Percentiles rank a stretch among this genome's conserved stretches.
Conservation (phyloP, 2,888 invertebrate genomes). For the Germaria angustata region DNA sequence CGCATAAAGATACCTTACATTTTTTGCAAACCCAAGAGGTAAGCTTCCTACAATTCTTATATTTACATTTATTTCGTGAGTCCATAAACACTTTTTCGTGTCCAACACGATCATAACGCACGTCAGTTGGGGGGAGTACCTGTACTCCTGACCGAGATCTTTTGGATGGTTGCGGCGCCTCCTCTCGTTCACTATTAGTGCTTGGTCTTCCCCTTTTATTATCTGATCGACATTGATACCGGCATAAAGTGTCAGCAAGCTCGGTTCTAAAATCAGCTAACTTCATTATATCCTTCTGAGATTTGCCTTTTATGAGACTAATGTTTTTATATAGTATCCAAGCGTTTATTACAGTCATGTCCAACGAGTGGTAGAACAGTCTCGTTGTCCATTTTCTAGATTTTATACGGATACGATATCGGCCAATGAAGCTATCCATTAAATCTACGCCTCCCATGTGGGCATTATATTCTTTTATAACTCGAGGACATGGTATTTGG, state of each 20-base stretch:
- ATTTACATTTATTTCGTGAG: too few species aligned
- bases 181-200: too few species aligned
- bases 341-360: not conserved
- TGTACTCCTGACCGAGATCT: too few species aligned
- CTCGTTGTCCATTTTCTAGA: not conserved
- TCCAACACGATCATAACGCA: too few species aligned
- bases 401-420: not conserved
- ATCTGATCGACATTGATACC: not conserved
- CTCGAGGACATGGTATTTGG: too few species aligned
- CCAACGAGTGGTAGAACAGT: not conserved
- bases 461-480: too few species aligned
- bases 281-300: not conserved
- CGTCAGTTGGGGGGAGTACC: too few species aligned
- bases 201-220: not conserved
- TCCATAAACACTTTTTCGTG: too few species aligned
- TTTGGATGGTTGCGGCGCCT: too few species aligned
- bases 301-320: not conserved
- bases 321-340: not conserved
- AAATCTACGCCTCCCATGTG: slow-evolving; percentile 8
- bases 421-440: not conserved
- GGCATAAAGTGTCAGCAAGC: slow-evolving; percentile 24
- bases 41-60: too few species aligned
- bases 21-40: too few species aligned
- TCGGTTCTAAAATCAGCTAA: slow-evolving; percentile 8
- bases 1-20: too few species aligned